Percentiles rank a stretch among this genome's conserved stretches.
These are phyloP conservation scores for Tiaroga cobitis DNA, from an alignment of 2,797 vertebrate genomes.

Conservation along the genomic window DNA sequence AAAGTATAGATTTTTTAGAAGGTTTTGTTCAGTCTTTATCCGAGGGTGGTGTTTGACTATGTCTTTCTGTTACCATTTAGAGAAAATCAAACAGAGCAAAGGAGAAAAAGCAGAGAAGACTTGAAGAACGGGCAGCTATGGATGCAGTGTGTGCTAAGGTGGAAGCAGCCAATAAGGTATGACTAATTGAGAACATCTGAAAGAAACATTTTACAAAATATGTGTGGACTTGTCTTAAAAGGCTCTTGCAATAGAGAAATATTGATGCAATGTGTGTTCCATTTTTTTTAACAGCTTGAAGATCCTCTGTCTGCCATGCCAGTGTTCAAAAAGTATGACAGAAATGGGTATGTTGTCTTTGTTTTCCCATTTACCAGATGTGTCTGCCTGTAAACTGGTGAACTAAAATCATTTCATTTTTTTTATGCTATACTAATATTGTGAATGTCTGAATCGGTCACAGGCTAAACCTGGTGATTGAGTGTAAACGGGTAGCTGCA, in stretches of 20 bases:
- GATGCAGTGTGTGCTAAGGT: constrained; percentile 93
- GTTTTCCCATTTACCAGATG: neutral
- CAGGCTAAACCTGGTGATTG: constrained; percentile 91
- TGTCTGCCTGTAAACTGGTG: neutral
- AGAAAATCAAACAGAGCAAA: constrained; percentile 92
- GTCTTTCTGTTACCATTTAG: constrained; percentile 65
- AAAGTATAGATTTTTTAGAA: neutral
- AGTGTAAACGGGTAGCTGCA: constrained; percentile 86
- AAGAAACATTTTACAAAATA: neutral
- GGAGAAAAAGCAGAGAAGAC: constrained; percentile 92
- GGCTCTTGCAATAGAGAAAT: neutral
- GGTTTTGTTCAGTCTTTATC: neutral
- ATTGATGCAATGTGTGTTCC: neutral
- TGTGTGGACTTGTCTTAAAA: neutral
- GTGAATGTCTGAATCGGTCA: constrained; percentile 39
- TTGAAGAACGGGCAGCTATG: constrained; percentile 93
- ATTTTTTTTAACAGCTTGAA: constrained; percentile 78
- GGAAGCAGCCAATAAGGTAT: constrained; percentile 93
- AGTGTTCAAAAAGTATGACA: constrained; percentile 94
- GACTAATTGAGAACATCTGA: neutral
- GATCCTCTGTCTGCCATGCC: constrained; percentile 92
- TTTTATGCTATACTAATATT: constrained; percentile 27
- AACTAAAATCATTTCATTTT: neutral
- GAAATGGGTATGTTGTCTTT: constrained; percentile 86
- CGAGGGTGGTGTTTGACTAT: neutral